Conservation (phyloP, 2,113 vertebrate genomes). For the Nothocercus nigrocapillus region DNA sequence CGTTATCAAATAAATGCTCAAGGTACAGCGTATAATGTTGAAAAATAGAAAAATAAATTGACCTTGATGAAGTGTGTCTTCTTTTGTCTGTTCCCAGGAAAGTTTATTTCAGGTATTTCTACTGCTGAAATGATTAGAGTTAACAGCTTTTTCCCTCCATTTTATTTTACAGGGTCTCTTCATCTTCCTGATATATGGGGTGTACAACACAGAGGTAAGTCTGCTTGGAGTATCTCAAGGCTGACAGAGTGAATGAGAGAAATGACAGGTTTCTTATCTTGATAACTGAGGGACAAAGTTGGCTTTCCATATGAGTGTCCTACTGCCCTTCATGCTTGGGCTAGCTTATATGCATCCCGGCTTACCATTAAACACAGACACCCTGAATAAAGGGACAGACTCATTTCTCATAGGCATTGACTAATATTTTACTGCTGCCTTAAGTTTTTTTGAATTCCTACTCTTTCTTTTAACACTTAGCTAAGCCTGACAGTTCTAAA, state of each 20-base stretch:
- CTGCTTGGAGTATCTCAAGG: conserved; percentile 97
- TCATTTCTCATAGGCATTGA: conserved; percentile 96
- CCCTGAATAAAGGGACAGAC: conserved; percentile 89
- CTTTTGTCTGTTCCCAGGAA: conserved; percentile 86
- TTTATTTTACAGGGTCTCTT: conserved; percentile 95
- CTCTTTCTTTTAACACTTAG: conserved; percentile 88
- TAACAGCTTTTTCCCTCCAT: conserved; percentile 84
- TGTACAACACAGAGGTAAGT: conserved; percentile 98
- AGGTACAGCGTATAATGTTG: conserved; percentile 82
- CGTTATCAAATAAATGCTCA: conserved; percentile 79
- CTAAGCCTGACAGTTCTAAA: conserved; percentile 33
- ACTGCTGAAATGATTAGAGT: conserved; percentile 85
- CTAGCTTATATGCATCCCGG: conserved; percentile 97
- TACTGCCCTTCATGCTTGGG: conserved; percentile 99
- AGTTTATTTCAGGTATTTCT: conserved; percentile 86
- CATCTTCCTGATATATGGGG: conserved; percentile 99
- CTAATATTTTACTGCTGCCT: conserved; percentile 97
- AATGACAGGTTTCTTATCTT: conserved; percentile 99
- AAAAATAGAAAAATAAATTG: conserved; percentile 89
- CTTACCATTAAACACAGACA: conserved; percentile 98
- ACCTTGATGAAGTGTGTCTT: conserved; percentile 89
- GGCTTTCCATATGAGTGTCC: conserved; percentile 89
- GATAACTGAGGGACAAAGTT: conserved; percentile 88
- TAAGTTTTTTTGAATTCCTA: conserved; percentile 93
- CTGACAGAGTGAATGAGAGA: conserved; percentile 99